These are phyloP conservation scores for Oncorhynchus keta DNA, from an alignment of 2,113 vertebrate genomes.

Conservation along the genomic window DNA sequence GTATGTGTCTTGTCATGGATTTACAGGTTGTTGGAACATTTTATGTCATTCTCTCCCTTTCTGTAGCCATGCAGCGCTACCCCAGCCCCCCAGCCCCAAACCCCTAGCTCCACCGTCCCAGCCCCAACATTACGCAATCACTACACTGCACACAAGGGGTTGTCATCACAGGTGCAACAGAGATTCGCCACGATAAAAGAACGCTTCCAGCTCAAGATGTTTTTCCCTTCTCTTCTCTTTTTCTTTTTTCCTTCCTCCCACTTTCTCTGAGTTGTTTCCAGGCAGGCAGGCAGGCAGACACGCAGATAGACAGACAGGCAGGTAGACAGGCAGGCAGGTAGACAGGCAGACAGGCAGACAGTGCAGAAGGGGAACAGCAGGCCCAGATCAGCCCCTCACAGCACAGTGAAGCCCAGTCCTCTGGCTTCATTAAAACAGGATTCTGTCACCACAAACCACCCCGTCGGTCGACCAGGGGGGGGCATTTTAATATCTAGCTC, in stretches of 20 bases:
- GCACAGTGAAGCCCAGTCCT: conserved; percentile 2
- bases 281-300: neutral
- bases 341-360: neutral
- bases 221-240: conserved; percentile 50
- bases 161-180: conserved; percentile 79
- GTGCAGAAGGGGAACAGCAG: conserved; percentile 35
- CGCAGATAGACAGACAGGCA: neutral
- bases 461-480: neutral
- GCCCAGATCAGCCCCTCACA: conserved; percentile 25
- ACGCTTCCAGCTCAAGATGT: conserved; percentile 69
- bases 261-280: conserved; percentile 5
- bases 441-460: conserved; percentile 24
- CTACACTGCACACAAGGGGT: conserved; percentile 70
- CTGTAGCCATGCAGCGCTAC: conserved; percentile 47
- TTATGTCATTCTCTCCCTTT: conserved; percentile 46
- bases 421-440: conserved; percentile 33
- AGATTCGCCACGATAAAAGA: conserved; percentile 69
- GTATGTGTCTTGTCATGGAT: conserved; percentile 67
- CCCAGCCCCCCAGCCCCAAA: conserved; percentile 30
- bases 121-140: conserved; percentile 71
- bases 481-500: conserved; percentile 1
- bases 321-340: neutral
- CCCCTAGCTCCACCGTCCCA: conserved; percentile 32
- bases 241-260: too few relatives aligned
- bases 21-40: conserved; percentile 61